A percentile compares a stretch with the other conserved stretches of the same genome.
Conservation (phyloP, 2,113 vertebrate species). For the Percopsis transmontana region DNA sequence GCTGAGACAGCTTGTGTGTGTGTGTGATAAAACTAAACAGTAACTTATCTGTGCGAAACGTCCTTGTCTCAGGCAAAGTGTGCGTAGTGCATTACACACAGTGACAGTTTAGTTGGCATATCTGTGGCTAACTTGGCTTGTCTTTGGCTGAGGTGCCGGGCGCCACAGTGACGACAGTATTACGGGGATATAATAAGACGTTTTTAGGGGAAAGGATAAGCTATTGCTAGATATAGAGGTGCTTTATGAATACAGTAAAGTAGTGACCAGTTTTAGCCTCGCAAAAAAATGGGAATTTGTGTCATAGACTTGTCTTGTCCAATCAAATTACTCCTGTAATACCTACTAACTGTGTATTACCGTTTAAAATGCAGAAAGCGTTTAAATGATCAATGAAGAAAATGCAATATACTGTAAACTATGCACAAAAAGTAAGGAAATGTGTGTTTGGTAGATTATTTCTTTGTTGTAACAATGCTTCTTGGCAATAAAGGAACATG, state of each 20-base stretch:
- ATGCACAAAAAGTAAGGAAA: too few species aligned
- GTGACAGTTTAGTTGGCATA: background rate
- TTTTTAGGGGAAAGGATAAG: too few species aligned
- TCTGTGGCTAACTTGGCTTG: constrained; percentile 2
- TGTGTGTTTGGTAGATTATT: too few species aligned
- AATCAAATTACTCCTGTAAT: background rate
- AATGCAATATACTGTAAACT: too few species aligned
- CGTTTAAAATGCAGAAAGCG: background rate
- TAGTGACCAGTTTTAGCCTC: too few species aligned
- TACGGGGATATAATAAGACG: background rate
- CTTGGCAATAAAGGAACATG: too few species aligned
- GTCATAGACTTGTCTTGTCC: too few species aligned
- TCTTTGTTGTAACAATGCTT: too few species aligned
- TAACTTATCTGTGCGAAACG: background rate
- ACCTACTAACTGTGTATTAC: background rate
- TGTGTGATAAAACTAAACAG: constrained; percentile 6
- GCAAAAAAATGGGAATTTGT: too few species aligned
- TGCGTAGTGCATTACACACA: background rate
- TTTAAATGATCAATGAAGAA: too few species aligned
- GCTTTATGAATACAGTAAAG: too few species aligned
- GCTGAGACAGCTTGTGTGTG: background rate
- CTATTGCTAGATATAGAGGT: too few species aligned
- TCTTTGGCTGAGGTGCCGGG: background rate
- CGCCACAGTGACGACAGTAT: background rate
- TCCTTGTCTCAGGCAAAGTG: background rate